phyloP scores from a whole-genome alignment of 2,888 invertebrate species.

The Acanthosepion pharaonis region DNA sequence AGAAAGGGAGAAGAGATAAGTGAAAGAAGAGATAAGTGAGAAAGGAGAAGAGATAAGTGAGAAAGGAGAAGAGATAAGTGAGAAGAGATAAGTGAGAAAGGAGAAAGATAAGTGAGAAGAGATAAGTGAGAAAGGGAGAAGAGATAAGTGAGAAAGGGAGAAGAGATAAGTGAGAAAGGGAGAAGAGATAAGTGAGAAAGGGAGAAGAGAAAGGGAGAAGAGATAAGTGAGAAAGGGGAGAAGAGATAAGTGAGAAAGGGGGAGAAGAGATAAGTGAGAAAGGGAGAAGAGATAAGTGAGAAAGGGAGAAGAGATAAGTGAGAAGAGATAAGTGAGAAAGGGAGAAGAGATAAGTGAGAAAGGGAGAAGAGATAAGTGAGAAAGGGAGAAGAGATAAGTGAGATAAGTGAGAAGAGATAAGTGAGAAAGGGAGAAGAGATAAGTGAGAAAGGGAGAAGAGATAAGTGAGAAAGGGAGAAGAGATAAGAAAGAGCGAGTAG shows the following conservation, averaged over 20 bases:
- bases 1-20: neutral
- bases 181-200: rapidly evolving
- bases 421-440: neutral
- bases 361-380: neutral
- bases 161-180: neutral
- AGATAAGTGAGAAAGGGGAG: neutral
- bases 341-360: neutral
- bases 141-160: neutral
- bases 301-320: no score
- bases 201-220: neutral
- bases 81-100: neutral
- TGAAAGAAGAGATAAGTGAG: neutral
- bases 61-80: no score
- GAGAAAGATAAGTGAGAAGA: no score
- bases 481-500: neutral
- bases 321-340: neutral
- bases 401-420: neutral
- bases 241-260: neutral
- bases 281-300: neutral
- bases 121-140: no score
- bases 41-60: neutral
- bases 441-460: neutral
- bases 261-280: no score
- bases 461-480: no score
- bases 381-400: neutral